Evolutionary conservation across 2,113 vertebrate species (phyloP).

Genomic region (Microtus pennsylvanicus): DNA sequence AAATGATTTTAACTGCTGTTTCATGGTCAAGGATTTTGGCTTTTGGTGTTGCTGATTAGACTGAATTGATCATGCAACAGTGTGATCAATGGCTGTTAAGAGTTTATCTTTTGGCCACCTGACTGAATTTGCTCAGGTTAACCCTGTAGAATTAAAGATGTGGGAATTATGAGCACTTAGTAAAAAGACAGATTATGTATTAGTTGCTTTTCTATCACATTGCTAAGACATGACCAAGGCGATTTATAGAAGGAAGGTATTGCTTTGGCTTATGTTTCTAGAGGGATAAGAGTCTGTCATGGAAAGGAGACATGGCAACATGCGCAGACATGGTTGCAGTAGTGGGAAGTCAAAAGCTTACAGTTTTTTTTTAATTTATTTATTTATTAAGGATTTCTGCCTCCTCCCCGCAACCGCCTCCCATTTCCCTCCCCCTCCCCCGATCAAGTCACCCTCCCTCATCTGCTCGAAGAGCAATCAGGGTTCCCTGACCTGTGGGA

Average conservation of each 20-base stretch:
- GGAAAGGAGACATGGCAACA: background rate
- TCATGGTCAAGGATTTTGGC: slow-evolving; percentile 6
- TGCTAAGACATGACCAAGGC: background rate
- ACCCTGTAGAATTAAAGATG: slow-evolving; percentile 29
- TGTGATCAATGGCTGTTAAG: slow-evolving; percentile 7
- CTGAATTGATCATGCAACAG: background rate
- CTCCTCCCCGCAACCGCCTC: no score
- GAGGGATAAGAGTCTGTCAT: background rate
- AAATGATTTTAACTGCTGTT: slow-evolving; percentile 38
- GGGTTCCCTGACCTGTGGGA: no score
- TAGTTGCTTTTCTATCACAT: background rate
- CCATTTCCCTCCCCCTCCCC: no score
- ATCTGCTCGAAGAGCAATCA: no score
- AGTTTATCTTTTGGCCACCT: background rate
- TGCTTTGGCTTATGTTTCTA: background rate
- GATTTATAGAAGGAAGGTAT: background rate
- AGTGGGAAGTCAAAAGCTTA: background rate
- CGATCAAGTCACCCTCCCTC: no score
- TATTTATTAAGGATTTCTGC: no score
- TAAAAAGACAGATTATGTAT: background rate
- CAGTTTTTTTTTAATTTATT: no score
- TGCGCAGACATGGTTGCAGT: background rate
- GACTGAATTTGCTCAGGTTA: background rate
- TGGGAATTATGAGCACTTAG: slow-evolving; percentile 9
- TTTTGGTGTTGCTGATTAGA: slow-evolving; percentile 54